Base-by-base conservation (phyloP, 2,888 invertebrate species). In the Brenthis daphne region DNA sequence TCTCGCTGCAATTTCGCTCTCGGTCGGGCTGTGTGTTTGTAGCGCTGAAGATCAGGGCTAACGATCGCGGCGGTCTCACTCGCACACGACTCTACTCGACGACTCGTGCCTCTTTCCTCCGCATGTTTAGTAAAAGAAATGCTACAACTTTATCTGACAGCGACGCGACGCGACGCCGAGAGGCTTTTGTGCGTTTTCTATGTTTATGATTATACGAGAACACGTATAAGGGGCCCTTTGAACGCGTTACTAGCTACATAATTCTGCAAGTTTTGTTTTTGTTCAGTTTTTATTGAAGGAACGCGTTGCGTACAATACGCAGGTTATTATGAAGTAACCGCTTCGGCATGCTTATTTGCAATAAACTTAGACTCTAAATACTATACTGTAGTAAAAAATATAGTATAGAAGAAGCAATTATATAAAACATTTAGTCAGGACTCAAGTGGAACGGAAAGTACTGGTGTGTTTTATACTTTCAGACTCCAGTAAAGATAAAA, bases 31-130 rank as follows among this genome's bases (percentile, higher is more conserved):
- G 84, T 92, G 88, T 92, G 92, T 92, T 92, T 92, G 92, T 92
- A 89, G 92, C 92, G 91, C 84, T 92, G 92, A 92, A 92, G 92
- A 92, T 92, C 92, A 92, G 91, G 92, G 92, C 92, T 92, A 92
- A 92, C 92, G 92, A 92, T 92, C 91, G 85, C 75, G 77, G 79
- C 83, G 80, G 77, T 90, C 90, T 82, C 87, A 64, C 80, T 91
- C 89, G 77, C 87, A 81, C 77, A 72, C 75, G 72, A 66, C 69
- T 65, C 69, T 73, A 4, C 75, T 68, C 71, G 65, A 51, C 76
- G 78, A 74, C 74, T 75, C 77, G 67, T 68, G 69, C 67, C 73
- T 76, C 67, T 58, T 76, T 80, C 75, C 74, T 76, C 77, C 72
- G 78, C 80, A 77, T 79, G 85, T 85, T 86, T 86, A 79, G 88